These are phyloP conservation scores for Suncus etruscus DNA, from an alignment of 2,113 vertebrate species.

Conservation along the genomic window DNA sequence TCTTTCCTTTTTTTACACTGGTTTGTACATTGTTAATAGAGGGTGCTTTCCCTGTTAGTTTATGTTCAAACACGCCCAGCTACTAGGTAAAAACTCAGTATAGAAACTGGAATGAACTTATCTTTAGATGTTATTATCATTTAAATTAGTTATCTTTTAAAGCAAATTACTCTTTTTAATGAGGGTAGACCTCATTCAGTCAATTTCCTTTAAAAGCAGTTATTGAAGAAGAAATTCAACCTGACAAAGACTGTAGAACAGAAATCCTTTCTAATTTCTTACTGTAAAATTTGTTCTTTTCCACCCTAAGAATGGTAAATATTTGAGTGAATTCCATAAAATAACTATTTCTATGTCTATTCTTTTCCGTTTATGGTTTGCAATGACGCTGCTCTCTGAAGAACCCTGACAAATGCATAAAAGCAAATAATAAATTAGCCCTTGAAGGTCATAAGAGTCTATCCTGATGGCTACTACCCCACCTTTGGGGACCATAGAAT, in stretches of 20 bases:
- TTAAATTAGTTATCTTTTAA: background rate
- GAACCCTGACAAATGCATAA: background rate
- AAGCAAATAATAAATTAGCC: background rate
- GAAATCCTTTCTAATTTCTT: background rate
- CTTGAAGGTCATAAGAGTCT: fast-evolving
- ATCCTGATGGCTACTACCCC: background rate
- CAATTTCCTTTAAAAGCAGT: background rate
- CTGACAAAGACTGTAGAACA: background rate
- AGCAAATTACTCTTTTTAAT: background rate
- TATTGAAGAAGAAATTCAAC: background rate
- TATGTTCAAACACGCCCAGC: background rate
- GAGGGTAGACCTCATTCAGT: background rate
- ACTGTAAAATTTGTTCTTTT: no score
- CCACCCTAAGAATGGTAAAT: background rate
- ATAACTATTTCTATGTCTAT: background rate
- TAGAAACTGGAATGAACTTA: background rate
- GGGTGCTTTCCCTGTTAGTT: background rate
- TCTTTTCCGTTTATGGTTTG: background rate
- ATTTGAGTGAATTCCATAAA: background rate
- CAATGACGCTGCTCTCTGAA: background rate
- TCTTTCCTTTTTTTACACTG: no score
- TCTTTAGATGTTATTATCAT: background rate
- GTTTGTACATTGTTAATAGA: no score
- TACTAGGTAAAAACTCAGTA: background rate
- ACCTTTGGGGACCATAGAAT: fast-evolving